Evolutionary conservation across 2,888 invertebrate species (phyloP).

Genomic region (Rhagonycha fulva): DNA sequence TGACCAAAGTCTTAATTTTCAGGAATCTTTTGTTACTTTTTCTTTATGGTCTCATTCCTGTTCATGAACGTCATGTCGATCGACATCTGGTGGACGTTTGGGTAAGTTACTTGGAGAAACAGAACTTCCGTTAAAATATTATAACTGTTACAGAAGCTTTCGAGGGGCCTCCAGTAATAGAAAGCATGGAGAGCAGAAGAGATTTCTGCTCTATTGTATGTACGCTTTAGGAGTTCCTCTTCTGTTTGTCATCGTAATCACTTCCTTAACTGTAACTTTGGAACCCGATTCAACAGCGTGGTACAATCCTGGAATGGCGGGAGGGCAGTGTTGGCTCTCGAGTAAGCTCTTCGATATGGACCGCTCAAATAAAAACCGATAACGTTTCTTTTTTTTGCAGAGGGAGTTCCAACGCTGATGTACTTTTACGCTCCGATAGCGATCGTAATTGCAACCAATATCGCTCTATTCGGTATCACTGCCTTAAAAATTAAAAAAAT

Average conservation of each 20-base stretch:
- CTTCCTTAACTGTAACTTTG: not conserved
- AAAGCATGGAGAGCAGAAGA: constrained; percentile 21
- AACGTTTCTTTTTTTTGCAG: constrained; percentile 49
- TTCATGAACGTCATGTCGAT: not conserved
- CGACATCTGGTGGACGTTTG: not conserved
- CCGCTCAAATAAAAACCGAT: not conserved
- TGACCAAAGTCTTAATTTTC: not conserved
- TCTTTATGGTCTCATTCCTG: not conserved
- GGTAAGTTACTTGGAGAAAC: not conserved
- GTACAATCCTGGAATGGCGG: constrained; percentile 62
- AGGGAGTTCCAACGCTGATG: constrained; percentile 60
- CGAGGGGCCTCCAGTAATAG: constrained; percentile 24
- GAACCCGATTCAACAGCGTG: not conserved
- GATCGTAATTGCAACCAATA: constrained; percentile 65
- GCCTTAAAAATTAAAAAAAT: constrained; percentile 68
- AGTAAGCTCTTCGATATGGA: constrained; percentile 51
- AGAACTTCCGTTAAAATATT: not conserved
- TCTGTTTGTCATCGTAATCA: constrained; percentile 14
- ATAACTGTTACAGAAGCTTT: constrained; percentile 20
- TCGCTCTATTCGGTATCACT: constrained; percentile 69
- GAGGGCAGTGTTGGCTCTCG: constrained; percentile 61
- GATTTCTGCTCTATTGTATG: constrained; percentile 27
- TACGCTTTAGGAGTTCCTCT: constrained; percentile 34
- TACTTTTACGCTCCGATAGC: constrained; percentile 76
- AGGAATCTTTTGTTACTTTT: not conserved